These are phyloP conservation scores for Platerodrilus igneus DNA, from an alignment of 2,888 invertebrate genomes.

Conservation along the genomic window DNA sequence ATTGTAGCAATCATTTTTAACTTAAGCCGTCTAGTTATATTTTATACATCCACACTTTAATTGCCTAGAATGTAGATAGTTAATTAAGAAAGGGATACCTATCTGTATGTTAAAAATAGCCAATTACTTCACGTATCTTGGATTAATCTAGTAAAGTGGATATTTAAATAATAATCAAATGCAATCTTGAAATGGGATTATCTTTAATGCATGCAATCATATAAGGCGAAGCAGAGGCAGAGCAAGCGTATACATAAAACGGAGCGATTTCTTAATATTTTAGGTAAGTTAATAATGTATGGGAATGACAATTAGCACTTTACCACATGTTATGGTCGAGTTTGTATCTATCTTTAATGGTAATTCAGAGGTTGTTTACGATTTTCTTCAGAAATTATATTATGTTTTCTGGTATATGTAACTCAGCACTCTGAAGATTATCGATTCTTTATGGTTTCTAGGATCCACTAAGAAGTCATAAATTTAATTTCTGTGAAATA, in stretches of 20 bases:
- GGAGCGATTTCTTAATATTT: slow-evolving; percentile 23
- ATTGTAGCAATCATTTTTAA: slow-evolving; percentile 7
- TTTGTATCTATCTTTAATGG: slow-evolving; percentile 19
- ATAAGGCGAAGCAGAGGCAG: slow-evolving; percentile 15
- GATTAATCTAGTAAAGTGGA: slow-evolving; percentile 15
- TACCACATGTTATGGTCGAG: slow-evolving; percentile 22
- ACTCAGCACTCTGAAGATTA: too few relatives aligned
- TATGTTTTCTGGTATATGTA: too few relatives aligned
- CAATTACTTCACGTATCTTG: slow-evolving; percentile 10
- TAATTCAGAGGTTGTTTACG: slow-evolving; percentile 19
- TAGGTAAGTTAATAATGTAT: slow-evolving; percentile 26
- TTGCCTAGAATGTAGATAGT: slow-evolving; percentile 10
- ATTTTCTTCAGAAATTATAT: too few relatives aligned
- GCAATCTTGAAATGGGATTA: slow-evolving; percentile 29
- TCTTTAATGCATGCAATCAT: slow-evolving; percentile 31
- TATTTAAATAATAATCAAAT: slow-evolving; percentile 31
- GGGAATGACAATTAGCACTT: slow-evolving; percentile 25
- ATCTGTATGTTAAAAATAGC: slow-evolving; percentile 11
- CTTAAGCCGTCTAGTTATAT: slow-evolving; percentile 10
- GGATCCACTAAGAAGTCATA: too few relatives aligned
- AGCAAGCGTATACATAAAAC: slow-evolving; percentile 19
- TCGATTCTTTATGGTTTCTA: too few relatives aligned
- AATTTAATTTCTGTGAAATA: too few relatives aligned
- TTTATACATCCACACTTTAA: slow-evolving; percentile 8
- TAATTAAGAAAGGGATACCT: slow-evolving; percentile 10